Conservation (phyloP, 2,888 invertebrate genomes). For the Pachycephus smyrnensis region DNA sequence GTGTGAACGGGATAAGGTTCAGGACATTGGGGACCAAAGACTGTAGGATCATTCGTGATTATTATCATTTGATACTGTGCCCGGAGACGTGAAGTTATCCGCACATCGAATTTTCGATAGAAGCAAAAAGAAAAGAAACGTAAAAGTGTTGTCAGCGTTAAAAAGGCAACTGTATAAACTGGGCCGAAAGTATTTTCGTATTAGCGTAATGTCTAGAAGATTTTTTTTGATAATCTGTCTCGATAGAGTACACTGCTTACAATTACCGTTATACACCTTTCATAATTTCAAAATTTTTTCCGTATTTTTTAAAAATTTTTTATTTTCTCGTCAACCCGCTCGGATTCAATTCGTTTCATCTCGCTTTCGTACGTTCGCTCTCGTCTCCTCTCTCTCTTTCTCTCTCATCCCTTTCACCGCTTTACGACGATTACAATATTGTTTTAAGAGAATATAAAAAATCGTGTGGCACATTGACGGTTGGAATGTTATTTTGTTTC, state of each 20-base stretch:
- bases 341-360: constrained; percentile 28
- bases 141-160: not conserved
- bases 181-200: not conserved
- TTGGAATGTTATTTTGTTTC: constrained; percentile 72
- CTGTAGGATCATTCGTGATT: not conserved
- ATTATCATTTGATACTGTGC: not conserved
- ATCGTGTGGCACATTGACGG: constrained; percentile 75
- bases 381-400: constrained; percentile 6
- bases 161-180: not conserved
- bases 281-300: not conserved
- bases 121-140: not conserved
- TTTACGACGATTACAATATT: constrained; percentile 29
- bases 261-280: not conserved
- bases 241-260: not conserved
- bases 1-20: constrained; percentile 9
- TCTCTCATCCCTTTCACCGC: constrained; percentile 15
- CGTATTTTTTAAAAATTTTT: constrained; percentile 13
- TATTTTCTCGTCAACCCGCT: constrained; percentile 23
- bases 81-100: constrained; percentile 4
- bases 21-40: not conserved
- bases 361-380: constrained; percentile 12
- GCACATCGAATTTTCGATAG: constrained; percentile 6
- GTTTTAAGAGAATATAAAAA: constrained; percentile 66
- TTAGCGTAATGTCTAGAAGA: not conserved
- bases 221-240: not conserved